Percentiles rank a stretch among this genome's conserved stretches.
These are phyloP conservation scores for Eupithecia exiguata DNA, from an alignment of 2,888 invertebrate genomes.

Conservation along the genomic window DNA sequence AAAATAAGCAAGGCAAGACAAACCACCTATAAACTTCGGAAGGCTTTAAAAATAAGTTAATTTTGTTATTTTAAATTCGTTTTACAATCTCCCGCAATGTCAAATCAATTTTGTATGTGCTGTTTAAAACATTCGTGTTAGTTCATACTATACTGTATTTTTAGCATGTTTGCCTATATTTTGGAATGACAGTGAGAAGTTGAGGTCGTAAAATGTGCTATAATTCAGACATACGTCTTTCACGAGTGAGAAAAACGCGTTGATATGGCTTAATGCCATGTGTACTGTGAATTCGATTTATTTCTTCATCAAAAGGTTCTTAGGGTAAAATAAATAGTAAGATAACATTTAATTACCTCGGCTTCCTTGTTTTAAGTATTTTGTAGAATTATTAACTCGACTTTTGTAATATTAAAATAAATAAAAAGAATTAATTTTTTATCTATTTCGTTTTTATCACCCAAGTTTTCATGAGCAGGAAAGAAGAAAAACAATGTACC, in stretches of 20 bases:
- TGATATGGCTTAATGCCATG: background rate
- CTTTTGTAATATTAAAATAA: background rate
- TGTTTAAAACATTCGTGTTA: conserved; percentile 19
- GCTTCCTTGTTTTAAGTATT: conserved; percentile 70
- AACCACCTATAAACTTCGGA: background rate
- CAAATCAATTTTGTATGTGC: background rate
- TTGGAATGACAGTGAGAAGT: conserved; percentile 67
- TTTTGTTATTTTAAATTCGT: background rate
- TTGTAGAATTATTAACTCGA: conserved; percentile 49
- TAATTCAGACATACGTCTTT: conserved; percentile 37
- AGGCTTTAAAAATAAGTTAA: background rate
- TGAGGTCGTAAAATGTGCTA: conserved; percentile 75
- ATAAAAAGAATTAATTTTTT: conserved; percentile 59
- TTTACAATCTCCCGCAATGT: background rate
- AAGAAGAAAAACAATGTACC: background rate
- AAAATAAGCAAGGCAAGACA: background rate
- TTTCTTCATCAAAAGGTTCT: conserved; percentile 33
- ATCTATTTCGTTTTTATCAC: background rate
- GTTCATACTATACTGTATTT: conserved; percentile 53
- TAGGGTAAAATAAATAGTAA: conserved; percentile 27
- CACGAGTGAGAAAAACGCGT: background rate
- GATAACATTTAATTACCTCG: conserved; percentile 73
- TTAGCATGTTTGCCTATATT: conserved; percentile 52
- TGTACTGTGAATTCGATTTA: background rate
- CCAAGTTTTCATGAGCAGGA: background rate